These are phyloP conservation scores for Ploceus nigricollis DNA, from an alignment of 2,113 vertebrate genomes.

Conservation along the genomic window DNA sequence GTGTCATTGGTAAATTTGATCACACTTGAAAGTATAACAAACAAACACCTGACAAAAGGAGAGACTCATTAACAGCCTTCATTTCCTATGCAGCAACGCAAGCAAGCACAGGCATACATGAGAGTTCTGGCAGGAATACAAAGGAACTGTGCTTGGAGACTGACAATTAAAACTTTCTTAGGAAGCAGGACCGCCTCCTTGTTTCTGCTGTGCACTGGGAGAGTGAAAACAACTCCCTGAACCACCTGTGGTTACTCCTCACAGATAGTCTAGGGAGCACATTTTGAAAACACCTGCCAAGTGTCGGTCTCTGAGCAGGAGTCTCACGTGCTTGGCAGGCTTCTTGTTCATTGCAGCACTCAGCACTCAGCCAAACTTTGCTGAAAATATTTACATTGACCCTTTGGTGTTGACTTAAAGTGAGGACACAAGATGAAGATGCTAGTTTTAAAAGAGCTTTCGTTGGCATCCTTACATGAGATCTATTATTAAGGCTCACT, in stretches of 20 bases:
- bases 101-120: conserved; percentile 16
- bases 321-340: background rate
- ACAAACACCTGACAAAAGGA: conserved; percentile 59
- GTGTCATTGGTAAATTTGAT: conserved; percentile 45
- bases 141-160: conserved; percentile 44
- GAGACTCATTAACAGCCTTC: conserved; percentile 47
- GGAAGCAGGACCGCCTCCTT: conserved; percentile 14
- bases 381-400: background rate
- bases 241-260: conserved; percentile 26
- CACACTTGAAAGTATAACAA: conserved; percentile 41
- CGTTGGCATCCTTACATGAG: background rate
- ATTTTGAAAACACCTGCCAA: conserved; percentile 34
- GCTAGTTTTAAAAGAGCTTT: background rate
- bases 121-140: conserved; percentile 57
- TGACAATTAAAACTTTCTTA: conserved; percentile 66
- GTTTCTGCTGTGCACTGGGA: conserved; percentile 17
- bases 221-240: conserved; percentile 34
- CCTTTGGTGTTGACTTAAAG: background rate
- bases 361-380: background rate
- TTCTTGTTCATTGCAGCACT: background rate
- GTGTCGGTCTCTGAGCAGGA: background rate
- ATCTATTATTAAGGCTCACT: background rate
- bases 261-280: background rate
- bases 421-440: background rate
- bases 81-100: conserved; percentile 56